Base-by-base conservation (phyloP, 37 sponge, comb jelly and placozoan species). In the Ianthella basta region DNA sequence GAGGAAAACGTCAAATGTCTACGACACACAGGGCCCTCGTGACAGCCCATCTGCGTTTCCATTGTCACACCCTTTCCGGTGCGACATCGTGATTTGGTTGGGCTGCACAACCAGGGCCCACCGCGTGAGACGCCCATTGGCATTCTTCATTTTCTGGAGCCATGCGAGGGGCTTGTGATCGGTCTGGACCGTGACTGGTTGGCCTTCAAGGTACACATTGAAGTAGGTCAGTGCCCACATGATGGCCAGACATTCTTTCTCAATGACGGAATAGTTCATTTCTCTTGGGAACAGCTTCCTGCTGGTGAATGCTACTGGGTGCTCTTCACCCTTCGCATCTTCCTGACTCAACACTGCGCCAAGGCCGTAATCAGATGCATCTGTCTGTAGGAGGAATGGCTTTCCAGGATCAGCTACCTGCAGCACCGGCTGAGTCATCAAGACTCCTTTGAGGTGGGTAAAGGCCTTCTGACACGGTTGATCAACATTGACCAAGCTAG, bases 321-420 rank as follows among this genome's bases (percentile, higher is more conserved):
- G 84, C 3, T 83, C 72, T 21, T 29, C 59, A 0, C 74, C 73
- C 14, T 84, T 20, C 15, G 36, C 41, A 50, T 55, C 74, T 44
- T 54, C 34, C 60, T 84, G 85, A 53, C 60, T 84, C 25, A 87
- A 65, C 20, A 91, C 88, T 57, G 85, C 84, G 19, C 91, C 91
- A 12, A 91, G 24, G 16, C 88, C 88, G 29, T 53, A 18, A 23
- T 84, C 70, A 32, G 81, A 84, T 0, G 91, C 85, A 65, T 91
- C 91, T 0, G 91, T 91, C 41, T 84, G 81, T 19, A 87, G 66
- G 0, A 83, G 19, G 57, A 87, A 85, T 4, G 79, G 80, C 25
- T 56, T 55, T 0, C 20, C 41, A 1, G 74, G 61, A 34, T 91
- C 81, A 39, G 91, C 87, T 27, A 40, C 55, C 35, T 38, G n/a